Evolutionary conservation across 1,140 invertebrate genomes (phyloP).

Genomic region (Brachionus manjavacas): DNA sequence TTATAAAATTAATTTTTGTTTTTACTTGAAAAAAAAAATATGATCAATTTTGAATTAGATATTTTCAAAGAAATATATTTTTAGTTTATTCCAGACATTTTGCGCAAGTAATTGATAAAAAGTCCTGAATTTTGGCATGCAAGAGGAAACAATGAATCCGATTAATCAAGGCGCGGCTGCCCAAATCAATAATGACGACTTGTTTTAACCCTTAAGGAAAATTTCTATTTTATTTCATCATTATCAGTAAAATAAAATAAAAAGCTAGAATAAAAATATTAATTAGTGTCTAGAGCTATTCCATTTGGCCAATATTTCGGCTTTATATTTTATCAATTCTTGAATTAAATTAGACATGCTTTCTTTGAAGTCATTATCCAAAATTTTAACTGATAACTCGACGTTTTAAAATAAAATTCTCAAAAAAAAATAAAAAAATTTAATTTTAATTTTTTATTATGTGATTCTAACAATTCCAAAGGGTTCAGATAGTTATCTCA

Average conservation of each 20-base stretch:
- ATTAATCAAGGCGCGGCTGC: background rate
- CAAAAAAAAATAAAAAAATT: background rate
- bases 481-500: background rate
- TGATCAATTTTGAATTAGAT: background rate
- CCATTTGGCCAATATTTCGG: background rate
- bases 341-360: background rate
- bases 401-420: background rate
- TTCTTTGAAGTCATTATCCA: background rate
- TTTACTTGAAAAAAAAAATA: background rate
- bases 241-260: background rate
- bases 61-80: background rate
- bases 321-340: background rate
- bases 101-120: background rate
- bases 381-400: background rate
- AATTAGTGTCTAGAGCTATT: background rate
- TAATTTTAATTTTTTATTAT: background rate
- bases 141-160: background rate
- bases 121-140: background rate
- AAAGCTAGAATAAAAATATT: background rate
- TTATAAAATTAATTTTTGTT: background rate
- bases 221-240: background rate
- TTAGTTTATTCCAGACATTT: background rate
- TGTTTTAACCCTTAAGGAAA: background rate
- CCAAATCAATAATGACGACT: background rate
- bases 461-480: background rate